A percentile compares a stretch with the other conserved stretches of the same genome.
Evolutionary conservation across 1,140 invertebrate genomes (phyloP).

Genomic region (Lamellibrachia luymesi): DNA sequence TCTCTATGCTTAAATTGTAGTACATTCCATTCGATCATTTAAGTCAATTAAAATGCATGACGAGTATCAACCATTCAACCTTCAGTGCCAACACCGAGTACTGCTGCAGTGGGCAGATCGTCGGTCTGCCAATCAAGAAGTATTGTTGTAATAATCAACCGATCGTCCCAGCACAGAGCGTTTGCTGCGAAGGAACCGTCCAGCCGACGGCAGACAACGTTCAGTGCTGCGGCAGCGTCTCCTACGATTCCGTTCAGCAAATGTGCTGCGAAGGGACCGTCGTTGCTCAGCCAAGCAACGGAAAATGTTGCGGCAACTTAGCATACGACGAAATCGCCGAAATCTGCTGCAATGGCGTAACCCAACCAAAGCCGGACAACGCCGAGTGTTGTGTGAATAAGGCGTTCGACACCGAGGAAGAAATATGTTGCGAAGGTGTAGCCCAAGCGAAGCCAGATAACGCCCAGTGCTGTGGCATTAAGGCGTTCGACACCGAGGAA

Average conservation of each 20-base stretch:
- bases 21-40: no score
- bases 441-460: not conserved
- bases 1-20: no score
- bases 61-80: not conserved
- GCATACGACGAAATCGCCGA: no score
- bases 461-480: not conserved
- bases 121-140: not conserved
- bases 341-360: no score
- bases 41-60: not conserved
- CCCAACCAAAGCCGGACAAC: not conserved
- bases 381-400: not conserved
- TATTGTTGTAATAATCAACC: not conserved
- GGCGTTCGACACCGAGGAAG: not conserved
- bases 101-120: not conserved
- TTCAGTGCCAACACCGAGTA: not conserved
- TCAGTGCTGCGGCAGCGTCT: not conserved
- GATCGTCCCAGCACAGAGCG: not conserved
- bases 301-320: no score
- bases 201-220: not conserved
- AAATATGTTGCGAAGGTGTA: not conserved
- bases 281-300: no score
- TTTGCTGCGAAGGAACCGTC: not conserved
- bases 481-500: not conserved
- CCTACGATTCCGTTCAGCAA: not conserved
- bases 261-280: not conserved